phyloP scores from a whole-genome alignment of 2,888 invertebrate genomes.

The Cephus sareptanus region DNA sequence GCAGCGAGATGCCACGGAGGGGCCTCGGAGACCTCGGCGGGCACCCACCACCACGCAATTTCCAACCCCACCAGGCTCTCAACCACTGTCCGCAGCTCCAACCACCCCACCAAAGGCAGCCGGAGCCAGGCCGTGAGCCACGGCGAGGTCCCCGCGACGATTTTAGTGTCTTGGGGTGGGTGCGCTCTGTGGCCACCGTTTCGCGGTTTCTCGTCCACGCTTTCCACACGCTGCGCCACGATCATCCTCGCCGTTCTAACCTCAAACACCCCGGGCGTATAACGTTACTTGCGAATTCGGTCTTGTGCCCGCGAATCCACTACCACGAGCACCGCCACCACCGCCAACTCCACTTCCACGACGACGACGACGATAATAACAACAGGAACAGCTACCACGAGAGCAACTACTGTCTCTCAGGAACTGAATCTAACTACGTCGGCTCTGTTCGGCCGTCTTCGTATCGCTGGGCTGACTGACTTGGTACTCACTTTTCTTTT shows the following conservation, averaged over 20 bases:
- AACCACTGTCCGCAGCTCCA: slow-evolving; percentile 66
- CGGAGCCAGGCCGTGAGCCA: slow-evolving; percentile 60
- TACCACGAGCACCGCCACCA: background rate
- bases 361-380: background rate
- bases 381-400: background rate
- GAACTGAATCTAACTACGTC: background rate
- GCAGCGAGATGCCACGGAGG: slow-evolving; percentile 60
- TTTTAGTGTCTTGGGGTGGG: slow-evolving; percentile 66
- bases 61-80: slow-evolving; percentile 66
- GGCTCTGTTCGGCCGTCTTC: background rate
- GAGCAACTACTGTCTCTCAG: background rate
- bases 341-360: background rate
- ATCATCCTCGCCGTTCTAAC: background rate
- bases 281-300: slow-evolving; percentile 67
- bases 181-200: slow-evolving; percentile 61
- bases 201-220: slow-evolving; percentile 52
- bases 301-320: slow-evolving; percentile 25
- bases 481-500: background rate
- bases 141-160: slow-evolving; percentile 65
- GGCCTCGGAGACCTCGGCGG: slow-evolving; percentile 56
- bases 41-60: slow-evolving; percentile 66
- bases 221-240: slow-evolving; percentile 60
- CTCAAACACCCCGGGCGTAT: slow-evolving; percentile 44
- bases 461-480: background rate
- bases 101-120: slow-evolving; percentile 65